phyloP scores from a whole-genome alignment of 2,113 vertebrate species.

The Aegotheles bennettii region DNA sequence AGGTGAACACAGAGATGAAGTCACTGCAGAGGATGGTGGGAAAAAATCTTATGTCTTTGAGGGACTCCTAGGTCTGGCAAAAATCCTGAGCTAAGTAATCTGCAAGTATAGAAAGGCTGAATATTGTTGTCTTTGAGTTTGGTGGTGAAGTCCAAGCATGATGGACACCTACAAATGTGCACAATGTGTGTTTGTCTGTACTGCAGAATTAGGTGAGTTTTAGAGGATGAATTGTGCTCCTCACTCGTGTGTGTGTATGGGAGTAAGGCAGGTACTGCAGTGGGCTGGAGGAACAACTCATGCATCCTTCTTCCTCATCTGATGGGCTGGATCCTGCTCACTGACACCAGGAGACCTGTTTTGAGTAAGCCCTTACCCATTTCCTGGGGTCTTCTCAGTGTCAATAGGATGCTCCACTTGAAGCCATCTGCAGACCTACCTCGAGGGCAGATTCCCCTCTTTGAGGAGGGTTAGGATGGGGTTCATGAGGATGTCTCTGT shows the following conservation, averaged over 20 bases:
- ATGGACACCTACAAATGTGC: rapidly evolving
- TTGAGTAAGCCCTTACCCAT: neutral
- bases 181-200: rapidly evolving
- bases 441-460: neutral
- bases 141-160: neutral
- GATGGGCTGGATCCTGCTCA: neutral
- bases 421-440: neutral
- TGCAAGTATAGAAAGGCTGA: neutral
- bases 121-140: neutral
- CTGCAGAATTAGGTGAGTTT: neutral
- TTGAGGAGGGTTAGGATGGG: neutral
- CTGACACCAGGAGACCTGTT: neutral
- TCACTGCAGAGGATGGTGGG: neutral
- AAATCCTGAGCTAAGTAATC: neutral
- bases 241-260: rapidly evolving
- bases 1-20: neutral
- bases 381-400: neutral
- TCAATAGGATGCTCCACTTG: neutral
- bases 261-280: no score
- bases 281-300: rapidly evolving
- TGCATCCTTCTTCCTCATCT: neutral
- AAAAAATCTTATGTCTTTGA: neutral
- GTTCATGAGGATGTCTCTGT: neutral
- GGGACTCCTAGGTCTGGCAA: neutral
- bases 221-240: neutral